Percentiles rank a stretch among this genome's conserved stretches.
Evolutionary conservation across 1,140 invertebrate genomes (phyloP).

Genomic region (Helicoverpa zea): DNA sequence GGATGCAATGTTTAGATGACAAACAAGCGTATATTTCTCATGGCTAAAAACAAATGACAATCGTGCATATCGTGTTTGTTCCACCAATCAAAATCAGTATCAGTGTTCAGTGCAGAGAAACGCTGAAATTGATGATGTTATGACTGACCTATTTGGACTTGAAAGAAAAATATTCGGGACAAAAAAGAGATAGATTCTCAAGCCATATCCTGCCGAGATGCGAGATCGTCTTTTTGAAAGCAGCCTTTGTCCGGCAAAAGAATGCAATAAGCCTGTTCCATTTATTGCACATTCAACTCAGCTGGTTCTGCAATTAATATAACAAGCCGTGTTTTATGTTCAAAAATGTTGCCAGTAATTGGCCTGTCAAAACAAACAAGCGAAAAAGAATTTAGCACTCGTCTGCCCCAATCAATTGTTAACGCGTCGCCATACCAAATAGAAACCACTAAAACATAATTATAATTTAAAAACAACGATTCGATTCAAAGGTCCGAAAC

Average conservation of each 20-base stretch:
- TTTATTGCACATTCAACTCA: slow-evolving; percentile 14
- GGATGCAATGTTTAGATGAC: neutral
- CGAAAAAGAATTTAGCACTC: slow-evolving; percentile 26
- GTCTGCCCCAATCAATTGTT: slow-evolving; percentile 17
- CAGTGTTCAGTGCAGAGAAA: too few species aligned
- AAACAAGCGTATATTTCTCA: neutral
- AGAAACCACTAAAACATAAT: slow-evolving; percentile 33
- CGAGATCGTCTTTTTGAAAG: neutral
- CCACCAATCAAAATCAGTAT: neutral
- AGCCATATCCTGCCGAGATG: neutral
- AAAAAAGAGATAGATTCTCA: too few species aligned
- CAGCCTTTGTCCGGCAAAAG: neutral
- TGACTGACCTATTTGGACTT: too few species aligned
- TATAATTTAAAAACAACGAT: slow-evolving; percentile 36
- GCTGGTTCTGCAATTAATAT: slow-evolving; percentile 1
- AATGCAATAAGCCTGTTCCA: neutral
- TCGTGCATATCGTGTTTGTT: neutral
- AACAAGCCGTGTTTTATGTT: slow-evolving; percentile 13
- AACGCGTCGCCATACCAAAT: slow-evolving; percentile 32
- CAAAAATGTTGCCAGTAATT: slow-evolving; percentile 28
- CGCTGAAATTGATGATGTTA: too few species aligned
- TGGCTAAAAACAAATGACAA: neutral
- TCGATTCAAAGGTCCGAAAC: slow-evolving; percentile 55
- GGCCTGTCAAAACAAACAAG: slow-evolving; percentile 36
- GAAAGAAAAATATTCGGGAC: too few species aligned